Percentiles rank a stretch among this genome's conserved stretches.
These are phyloP conservation scores for Allophyes oxyacanthae DNA, from an alignment of 2,888 invertebrate species.

Conservation along the genomic window DNA sequence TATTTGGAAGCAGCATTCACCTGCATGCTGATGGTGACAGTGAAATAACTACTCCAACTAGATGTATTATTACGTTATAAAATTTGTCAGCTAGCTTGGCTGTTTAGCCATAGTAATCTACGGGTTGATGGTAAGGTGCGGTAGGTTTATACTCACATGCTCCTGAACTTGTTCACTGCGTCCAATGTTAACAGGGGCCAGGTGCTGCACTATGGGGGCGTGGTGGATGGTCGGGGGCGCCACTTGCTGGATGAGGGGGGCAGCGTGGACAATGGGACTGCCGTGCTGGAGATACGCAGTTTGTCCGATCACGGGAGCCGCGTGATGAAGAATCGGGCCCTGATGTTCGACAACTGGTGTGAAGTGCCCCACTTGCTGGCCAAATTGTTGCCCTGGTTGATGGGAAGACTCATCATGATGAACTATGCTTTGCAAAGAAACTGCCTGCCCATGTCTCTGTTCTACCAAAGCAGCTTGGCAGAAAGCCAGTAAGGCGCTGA, in stretches of 20 bases:
- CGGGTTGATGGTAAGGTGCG: too few relatives aligned
- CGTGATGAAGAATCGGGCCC: conserved; percentile 47
- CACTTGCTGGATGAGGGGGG: conserved; percentile 41
- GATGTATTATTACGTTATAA: too few relatives aligned
- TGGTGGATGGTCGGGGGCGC: conserved; percentile 46
- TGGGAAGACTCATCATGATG: conserved; percentile 78
- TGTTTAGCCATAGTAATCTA: too few relatives aligned
- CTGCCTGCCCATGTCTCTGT: conserved; percentile 75
- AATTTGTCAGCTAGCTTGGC: too few relatives aligned
- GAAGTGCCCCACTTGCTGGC: conserved; percentile 54
- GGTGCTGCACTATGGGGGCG: conserved; percentile 64
- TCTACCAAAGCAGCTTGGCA: conserved; percentile 83
- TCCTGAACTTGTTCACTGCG: conserved; percentile 69
- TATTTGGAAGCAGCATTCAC: too few relatives aligned
- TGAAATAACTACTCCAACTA: too few relatives aligned
- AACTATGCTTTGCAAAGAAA: conserved; percentile 83
- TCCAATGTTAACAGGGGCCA: conserved; percentile 66
- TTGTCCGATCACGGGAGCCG: conserved; percentile 47
- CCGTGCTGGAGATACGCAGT: conserved; percentile 58
- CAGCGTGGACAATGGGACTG: conserved; percentile 53
- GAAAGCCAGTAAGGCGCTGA: conserved; percentile 80
- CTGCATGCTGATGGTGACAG: too few relatives aligned
- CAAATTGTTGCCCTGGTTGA: conserved; percentile 50
- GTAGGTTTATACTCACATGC: conserved; percentile 65
- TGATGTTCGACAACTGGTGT: conserved; percentile 62